Evolutionary conservation across 2,113 vertebrate genomes (phyloP), one percentile per base, ranked within the genome.

Genomic region (Callionymus lyra): DNA sequence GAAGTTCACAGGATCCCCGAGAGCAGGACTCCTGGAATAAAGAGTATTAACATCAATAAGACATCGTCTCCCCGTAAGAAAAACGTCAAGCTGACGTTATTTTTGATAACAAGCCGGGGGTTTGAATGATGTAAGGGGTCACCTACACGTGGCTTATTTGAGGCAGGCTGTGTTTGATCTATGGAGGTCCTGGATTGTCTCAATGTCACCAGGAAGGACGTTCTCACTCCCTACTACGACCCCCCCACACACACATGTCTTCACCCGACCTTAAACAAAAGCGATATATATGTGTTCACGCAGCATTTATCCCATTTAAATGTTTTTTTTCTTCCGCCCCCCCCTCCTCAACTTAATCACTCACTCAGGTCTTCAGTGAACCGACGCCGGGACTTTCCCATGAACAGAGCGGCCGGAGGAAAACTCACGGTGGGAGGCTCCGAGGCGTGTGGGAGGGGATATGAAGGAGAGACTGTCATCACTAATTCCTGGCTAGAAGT

Each of bases 351-450:
- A 43, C 53, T 54, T 57, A 65, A 76, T 62, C 71, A 34, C 38
- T 71, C 63, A 62, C 47, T 50, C 66, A 40, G 59, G 72, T 63
- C 74, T 59, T 61, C 66, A 77, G 52, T 63, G 63, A 39, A 53
- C 17, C 58, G 56, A 56, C 44, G 11, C 44, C 42, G 79, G 77
- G 63, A 70, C 65, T 79, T 76, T 79, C 77, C 78, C 80, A 77
- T 71, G 67, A 72, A 56, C 38, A 41, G 54, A 50, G 41, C 46
- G 67, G 61, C 59, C 48, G 19, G 63, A 42, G 63, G 62, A 57
- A 62, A 56, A 62, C 65, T 79, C 75, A 46, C 74, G 68, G 82
- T 85, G 83, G 88, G 86, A 87, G 84, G 84, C 79, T 77, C 67
- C 15, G 48, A 46, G 56, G 63, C 62, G 65, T 69, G 70, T 76